Conservation (phyloP, 2,888 invertebrate species). For the Cloeon dipterum region DNA sequence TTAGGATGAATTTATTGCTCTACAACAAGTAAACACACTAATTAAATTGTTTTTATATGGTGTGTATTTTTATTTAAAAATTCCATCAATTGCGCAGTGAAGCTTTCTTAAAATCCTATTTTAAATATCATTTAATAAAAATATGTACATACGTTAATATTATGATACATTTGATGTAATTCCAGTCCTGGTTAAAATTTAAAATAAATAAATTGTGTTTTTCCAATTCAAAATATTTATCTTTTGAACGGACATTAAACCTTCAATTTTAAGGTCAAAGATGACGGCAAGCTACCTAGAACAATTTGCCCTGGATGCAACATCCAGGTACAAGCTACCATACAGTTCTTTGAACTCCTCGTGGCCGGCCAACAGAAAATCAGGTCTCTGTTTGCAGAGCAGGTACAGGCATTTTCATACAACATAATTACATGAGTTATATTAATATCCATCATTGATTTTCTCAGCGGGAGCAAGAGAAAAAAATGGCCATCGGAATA, state of each 20-base stretch:
- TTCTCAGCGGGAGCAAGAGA: not conserved
- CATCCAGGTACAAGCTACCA: conserved; percentile 48
- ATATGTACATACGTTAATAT: not conserved
- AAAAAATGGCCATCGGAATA: not conserved
- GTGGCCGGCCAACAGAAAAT: conserved; percentile 41
- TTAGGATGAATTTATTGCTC: conserved; percentile 18
- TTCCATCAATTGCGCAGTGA: too few species aligned
- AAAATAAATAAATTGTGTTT: conserved; percentile 1
- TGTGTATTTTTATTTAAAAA: not conserved
- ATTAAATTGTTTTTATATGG: conserved; percentile 8
- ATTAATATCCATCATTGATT: not conserved
- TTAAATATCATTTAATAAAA: not conserved
- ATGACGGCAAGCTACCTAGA: conserved; percentile 43
- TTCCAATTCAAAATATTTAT: conserved; percentile 1
- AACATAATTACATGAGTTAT: too few species aligned
- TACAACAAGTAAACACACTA: conserved; percentile 17
- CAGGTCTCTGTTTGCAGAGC: conserved; percentile 22
- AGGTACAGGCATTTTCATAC: conserved; percentile 19
- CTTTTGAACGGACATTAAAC: too few species aligned
- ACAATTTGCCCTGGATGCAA: conserved; percentile 56
- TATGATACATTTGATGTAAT: too few species aligned
- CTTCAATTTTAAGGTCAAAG: conserved; percentile 26
- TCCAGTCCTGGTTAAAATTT: not conserved
- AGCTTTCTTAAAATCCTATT: too few species aligned
- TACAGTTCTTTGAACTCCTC: conserved; percentile 47